phyloP scores from a whole-genome alignment of 2,797 vertebrate species.

The Galagoides demidoff region DNA sequence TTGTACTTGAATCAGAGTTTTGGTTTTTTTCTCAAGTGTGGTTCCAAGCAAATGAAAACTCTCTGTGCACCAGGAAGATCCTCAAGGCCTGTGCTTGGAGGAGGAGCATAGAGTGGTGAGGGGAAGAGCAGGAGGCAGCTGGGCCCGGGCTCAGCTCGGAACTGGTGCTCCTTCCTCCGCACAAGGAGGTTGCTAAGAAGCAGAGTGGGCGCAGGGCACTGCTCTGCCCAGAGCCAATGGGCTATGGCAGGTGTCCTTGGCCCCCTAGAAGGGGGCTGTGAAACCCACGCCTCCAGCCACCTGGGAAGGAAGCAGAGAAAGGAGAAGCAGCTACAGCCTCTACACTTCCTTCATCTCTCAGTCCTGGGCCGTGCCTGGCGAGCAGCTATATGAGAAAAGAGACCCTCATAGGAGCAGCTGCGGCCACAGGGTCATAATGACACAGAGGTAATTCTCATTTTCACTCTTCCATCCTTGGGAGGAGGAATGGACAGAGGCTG shows the following conservation, averaged over 20 bases:
- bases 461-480: not conserved
- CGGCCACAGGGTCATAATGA: not conserved
- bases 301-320: conserved; percentile 45
- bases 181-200: not conserved
- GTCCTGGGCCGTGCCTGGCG: not conserved
- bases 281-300: not conserved
- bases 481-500: not conserved
- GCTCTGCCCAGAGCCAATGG: not conserved
- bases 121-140: not conserved
- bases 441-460: conserved; percentile 60
- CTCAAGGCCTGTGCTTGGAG: not conserved
- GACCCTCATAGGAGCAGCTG: not conserved
- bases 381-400: not conserved
- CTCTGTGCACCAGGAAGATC: conserved; percentile 14
- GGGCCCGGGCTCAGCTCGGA: not conserved
- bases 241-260: not conserved
- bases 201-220: not conserved
- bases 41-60: conserved; percentile 19
- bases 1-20: not conserved
- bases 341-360: not conserved
- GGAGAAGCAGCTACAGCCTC: conserved; percentile 2
- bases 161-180: rapidly evolving
- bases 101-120: not conserved
- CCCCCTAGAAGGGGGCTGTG: not conserved
- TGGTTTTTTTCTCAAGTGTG: not conserved